A percentile compares a stretch with the other conserved stretches of the same genome.
Evolutionary conservation across 37 sponge, comb jelly and placozoan genomes (phyloP).

Genomic region (Hormiphora californensis): DNA sequence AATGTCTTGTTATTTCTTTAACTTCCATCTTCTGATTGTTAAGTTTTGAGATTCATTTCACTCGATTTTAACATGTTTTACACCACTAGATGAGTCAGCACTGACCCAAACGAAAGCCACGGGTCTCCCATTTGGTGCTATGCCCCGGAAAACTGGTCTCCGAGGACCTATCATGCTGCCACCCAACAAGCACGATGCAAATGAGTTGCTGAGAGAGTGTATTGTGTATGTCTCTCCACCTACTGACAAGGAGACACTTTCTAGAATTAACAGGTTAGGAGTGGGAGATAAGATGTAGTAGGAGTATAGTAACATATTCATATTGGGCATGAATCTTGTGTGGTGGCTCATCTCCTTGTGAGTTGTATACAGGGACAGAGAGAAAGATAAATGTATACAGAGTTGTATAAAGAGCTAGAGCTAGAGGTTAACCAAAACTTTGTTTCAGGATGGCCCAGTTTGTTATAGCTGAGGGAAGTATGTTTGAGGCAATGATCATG

Average conservation of each 20-base stretch:
- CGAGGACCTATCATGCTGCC: slow-evolving; percentile 13
- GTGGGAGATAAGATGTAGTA: neutral
- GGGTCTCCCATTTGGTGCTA: slow-evolving; percentile 89
- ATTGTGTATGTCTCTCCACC: slow-evolving; percentile 80
- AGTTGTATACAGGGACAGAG: no score
- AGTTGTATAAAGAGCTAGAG: slow-evolving; percentile 58
- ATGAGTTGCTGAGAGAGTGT: slow-evolving; percentile 63
- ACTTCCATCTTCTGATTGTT: no score
- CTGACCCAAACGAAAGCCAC: slow-evolving; percentile 13
- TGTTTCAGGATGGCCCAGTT: slow-evolving; percentile 98
- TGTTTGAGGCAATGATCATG: slow-evolving; percentile 99
- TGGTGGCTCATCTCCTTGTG: neutral
- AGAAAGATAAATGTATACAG: no score
- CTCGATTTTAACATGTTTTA: no score
- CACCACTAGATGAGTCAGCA: neutral
- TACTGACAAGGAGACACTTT: slow-evolving; percentile 59
- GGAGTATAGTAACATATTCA: slow-evolving; percentile 1
- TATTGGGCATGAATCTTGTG: neutral
- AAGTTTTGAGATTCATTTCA: no score
- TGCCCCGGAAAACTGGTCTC: slow-evolving; percentile 45
- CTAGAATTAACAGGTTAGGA: slow-evolving; percentile 26
- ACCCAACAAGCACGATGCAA: slow-evolving; percentile 43
- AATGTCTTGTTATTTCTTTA: no score
- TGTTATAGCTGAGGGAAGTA: slow-evolving; percentile 94
- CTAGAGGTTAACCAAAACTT: slow-evolving; percentile 70